These are phyloP conservation scores for Phyllopteryx taeniolatus DNA, from an alignment of 2,113 vertebrate genomes.

Conservation along the genomic window DNA sequence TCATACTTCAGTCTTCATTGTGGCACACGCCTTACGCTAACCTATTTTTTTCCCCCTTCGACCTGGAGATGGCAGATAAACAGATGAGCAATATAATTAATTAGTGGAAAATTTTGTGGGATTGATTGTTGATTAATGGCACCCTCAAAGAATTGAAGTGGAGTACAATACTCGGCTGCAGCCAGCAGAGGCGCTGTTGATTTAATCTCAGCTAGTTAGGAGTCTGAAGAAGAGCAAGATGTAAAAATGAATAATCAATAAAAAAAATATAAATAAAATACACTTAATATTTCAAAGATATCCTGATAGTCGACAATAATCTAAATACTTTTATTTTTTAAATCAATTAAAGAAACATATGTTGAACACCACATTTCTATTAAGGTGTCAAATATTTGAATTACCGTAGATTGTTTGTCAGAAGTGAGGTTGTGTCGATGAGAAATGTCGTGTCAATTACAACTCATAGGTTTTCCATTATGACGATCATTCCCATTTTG, in stretches of 20 bases:
- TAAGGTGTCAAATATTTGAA: background rate
- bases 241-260: background rate
- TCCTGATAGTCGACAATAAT: no score
- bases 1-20: constrained; percentile 71
- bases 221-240: background rate
- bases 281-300: background rate
- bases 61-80: constrained; percentile 47
- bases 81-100: background rate
- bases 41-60: constrained; percentile 1
- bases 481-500: constrained; percentile 24
- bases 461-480: constrained; percentile 35
- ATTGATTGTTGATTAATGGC: background rate
- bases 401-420: background rate
- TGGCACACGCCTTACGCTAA: constrained; percentile 16
- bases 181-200: constrained; percentile 3
- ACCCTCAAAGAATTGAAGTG: background rate
- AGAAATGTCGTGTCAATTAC: background rate
- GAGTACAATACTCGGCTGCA: background rate
- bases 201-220: background rate
- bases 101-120: background rate
- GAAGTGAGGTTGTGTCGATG: background rate
- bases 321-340: no score
- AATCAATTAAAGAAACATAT: no score
- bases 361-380: background rate
- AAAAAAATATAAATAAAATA: background rate